phyloP scores from a whole-genome alignment of 2,888 invertebrate genomes.

The Torymus aiolomorphi region DNA sequence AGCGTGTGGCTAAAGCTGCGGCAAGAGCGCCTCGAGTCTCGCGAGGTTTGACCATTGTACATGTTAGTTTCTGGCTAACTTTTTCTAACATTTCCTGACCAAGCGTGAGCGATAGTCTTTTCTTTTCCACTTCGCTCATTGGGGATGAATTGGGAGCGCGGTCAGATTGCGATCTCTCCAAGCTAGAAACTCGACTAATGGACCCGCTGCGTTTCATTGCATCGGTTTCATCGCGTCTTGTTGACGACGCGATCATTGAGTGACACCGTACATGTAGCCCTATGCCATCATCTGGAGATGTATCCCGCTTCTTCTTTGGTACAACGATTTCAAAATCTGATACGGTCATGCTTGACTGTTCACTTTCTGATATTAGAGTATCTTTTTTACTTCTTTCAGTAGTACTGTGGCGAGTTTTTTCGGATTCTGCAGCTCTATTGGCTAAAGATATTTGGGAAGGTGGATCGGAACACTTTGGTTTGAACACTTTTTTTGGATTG shows the following conservation, averaged over 20 bases:
- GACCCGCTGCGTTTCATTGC: slow-evolving; percentile 66
- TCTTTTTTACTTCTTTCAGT: slow-evolving; percentile 12
- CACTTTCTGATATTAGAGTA: slow-evolving; percentile 16
- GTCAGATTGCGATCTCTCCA: slow-evolving; percentile 64
- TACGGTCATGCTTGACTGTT: slow-evolving; percentile 35
- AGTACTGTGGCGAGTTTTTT: neutral
- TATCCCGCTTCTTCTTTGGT: slow-evolving; percentile 61
- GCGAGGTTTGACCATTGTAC: slow-evolving; percentile 67
- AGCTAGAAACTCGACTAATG: slow-evolving; percentile 65
- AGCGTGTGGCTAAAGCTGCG: slow-evolving; percentile 76
- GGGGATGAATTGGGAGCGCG: slow-evolving; percentile 53
- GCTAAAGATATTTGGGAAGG: neutral
- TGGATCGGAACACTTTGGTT: slow-evolving; percentile 28
- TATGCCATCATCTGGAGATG: slow-evolving; percentile 59
- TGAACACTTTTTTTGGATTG: slow-evolving; percentile 64
- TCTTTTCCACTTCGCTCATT: slow-evolving; percentile 84
- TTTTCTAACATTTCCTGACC: slow-evolving; percentile 85
- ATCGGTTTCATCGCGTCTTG: slow-evolving; percentile 48
- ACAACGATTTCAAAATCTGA: slow-evolving; percentile 70
- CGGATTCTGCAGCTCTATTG: slow-evolving; percentile 49
- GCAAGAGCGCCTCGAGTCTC: slow-evolving; percentile 80
- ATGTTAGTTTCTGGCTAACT: slow-evolving; percentile 75
- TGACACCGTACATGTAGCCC: slow-evolving; percentile 72
- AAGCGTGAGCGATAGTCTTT: slow-evolving; percentile 83
- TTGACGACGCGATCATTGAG: slow-evolving; percentile 68